Evolutionary conservation across 2,113 vertebrate species (phyloP), one percentile per base, ranked within the genome.

Genomic region (Gallinago undulata): DNA sequence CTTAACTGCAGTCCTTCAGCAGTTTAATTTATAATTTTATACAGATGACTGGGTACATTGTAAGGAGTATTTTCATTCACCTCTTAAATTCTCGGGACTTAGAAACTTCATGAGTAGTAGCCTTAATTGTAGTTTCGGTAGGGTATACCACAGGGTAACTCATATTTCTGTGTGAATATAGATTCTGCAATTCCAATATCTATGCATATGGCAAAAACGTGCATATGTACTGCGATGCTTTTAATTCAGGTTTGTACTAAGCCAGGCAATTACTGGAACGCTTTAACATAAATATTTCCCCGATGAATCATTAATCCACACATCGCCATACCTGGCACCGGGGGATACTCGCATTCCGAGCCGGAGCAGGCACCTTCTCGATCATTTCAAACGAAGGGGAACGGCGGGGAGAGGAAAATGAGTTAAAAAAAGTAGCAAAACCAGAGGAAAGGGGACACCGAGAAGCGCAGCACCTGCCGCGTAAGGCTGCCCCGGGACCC

Each of bases 271-370:
- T 55, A 25, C 43, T 94, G 85, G 90, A 85, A 70, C 76, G 6
- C 56, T 90, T 84, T 48, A 14, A 43, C 57, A 73, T 16, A 82
- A 91, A 90, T 95, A 76, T 64, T 97, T 97, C 57, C 55, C 45
- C 2, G 10, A 37, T 93, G 93, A 95, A 73, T 95, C 89, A 94
- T 48, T 70, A 60, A 84, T 72, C 69, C 66, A 19, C 85, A 37
- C 63, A 59, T 35, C 7, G 30, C 94, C 68, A 28, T 35, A 53
- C 73, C 47, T 23, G 35, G 77, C 59, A 2, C 37, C 1, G 69
- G 48, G 62, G 43, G 21, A 82, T 13, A 18, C 72, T 50, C 9
- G 35, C 91, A 47, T 57, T 92, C 85, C 86, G 14, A 67, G 15
- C 39, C 7, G 1, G 33, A 13, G 33, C 3, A 56, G 51, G 24